Conservation (phyloP, 1,140 invertebrate species). For the Tetragonula clypearis region DNA sequence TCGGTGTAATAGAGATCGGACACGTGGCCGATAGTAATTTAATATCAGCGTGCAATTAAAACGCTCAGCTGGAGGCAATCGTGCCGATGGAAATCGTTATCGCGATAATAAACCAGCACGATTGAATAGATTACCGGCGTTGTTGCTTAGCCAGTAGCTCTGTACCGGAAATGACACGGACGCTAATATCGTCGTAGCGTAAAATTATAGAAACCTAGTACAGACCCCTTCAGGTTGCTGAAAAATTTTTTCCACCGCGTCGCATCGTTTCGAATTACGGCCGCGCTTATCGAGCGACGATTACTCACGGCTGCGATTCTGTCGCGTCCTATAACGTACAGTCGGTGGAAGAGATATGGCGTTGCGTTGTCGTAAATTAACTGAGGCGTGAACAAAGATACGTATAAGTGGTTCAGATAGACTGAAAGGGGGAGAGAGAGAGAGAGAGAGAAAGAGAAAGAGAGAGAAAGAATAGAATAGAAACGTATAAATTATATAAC, state of each 20-base stretch:
- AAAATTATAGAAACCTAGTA: constrained; percentile 15
- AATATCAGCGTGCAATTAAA: constrained; percentile 45
- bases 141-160: neutral
- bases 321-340: constrained; percentile 6
- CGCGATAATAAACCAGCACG: constrained; percentile 23
- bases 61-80: constrained; percentile 28
- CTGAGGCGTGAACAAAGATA: constrained; percentile 16
- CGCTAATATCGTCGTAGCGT: neutral
- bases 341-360: constrained; percentile 20
- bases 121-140: constrained; percentile 16
- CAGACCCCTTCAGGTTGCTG: neutral
- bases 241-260: neutral
- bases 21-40: constrained; percentile 49
- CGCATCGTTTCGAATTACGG: neutral
- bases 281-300: constrained; percentile 14
- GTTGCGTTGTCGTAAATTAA: constrained; percentile 19
- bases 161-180: neutral
- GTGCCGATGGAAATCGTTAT: constrained; percentile 45
- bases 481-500: neutral
- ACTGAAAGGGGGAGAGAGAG: neutral
- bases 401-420: neutral
- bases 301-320: constrained; percentile 10
- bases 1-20: constrained; percentile 37
- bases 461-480: neutral
- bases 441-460: neutral